Percentiles rank a stretch among this genome's conserved stretches.
These are phyloP conservation scores for Corvus moneduloides DNA, from an alignment of 2,113 vertebrate species.

Conservation along the genomic window DNA sequence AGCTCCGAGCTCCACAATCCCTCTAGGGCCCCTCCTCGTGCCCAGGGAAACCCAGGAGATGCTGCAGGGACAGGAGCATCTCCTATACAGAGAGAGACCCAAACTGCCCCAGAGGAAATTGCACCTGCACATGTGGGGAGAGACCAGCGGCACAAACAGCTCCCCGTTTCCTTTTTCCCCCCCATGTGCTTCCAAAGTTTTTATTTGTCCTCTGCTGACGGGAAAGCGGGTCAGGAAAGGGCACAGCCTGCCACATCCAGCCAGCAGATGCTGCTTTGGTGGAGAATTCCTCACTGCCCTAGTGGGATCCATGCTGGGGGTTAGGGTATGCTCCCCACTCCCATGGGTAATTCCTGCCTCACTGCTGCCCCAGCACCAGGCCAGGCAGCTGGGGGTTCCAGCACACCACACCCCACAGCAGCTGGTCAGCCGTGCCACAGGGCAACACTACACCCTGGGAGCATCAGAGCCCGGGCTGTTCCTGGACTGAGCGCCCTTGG, in stretches of 20 bases:
- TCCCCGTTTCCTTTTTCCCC: not conserved
- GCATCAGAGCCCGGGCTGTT: rapidly evolving
- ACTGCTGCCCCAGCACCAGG: not conserved
- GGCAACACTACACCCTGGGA: not conserved
- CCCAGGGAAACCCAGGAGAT: not conserved
- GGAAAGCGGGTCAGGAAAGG: not conserved
- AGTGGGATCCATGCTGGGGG: rapidly evolving
- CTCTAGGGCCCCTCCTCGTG: rapidly evolving
- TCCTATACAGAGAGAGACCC: not conserved
- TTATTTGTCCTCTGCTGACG: not conserved
- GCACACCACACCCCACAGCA: not conserved
- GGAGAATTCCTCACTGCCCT: not conserved
- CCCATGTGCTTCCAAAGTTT: not conserved
- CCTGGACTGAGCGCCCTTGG: not conserved
- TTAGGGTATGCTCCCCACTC: rapidly evolving
- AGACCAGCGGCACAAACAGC: not conserved
- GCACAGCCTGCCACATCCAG: not conserved
- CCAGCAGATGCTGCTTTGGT: rapidly evolving
- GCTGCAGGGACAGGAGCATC: not conserved
- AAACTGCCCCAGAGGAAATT: not conserved
- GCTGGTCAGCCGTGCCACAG: not conserved
- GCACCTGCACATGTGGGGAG: rapidly evolving
- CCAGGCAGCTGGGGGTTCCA: not conserved
- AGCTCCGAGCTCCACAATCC: rapidly evolving
- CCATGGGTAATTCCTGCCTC: not conserved